A percentile compares a stretch with the other conserved stretches of the same genome.
Conservation (phyloP, 2,797 vertebrate genomes). For the Sebastolobus alascanus region DNA sequence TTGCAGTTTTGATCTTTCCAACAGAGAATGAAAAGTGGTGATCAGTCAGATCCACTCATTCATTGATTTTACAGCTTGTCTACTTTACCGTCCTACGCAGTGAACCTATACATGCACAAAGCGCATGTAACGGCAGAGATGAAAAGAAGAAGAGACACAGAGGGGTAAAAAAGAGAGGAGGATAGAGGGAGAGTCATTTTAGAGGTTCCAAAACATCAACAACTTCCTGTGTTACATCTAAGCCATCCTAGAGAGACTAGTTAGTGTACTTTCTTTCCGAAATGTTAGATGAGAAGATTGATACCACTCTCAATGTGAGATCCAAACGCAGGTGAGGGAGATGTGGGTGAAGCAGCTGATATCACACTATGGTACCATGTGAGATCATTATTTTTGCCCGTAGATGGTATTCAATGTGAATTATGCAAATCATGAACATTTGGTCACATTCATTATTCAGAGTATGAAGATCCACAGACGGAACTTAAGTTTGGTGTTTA, state of each 20-base stretch:
- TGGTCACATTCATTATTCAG: slow-evolving; percentile 29
- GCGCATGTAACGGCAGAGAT: not conserved
- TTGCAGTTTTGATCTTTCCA: slow-evolving; percentile 4
- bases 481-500: not conserved
- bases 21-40: not conserved
- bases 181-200: not conserved
- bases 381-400: not conserved
- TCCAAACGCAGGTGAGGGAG: not conserved
- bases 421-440: slow-evolving; percentile 29
- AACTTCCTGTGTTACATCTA: not conserved
- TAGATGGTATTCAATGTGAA: slow-evolving; percentile 14
- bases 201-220: not conserved
- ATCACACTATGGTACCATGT: not conserved
- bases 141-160: not conserved
- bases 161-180: not conserved
- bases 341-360: not conserved
- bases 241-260: not conserved
- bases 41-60: slow-evolving; percentile 12
- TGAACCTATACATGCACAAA: not conserved
- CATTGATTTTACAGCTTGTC: slow-evolving; percentile 17
- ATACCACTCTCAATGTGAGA: not conserved
- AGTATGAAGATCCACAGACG: not conserved
- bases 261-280: not conserved
- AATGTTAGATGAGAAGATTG: not conserved
- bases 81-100: not conserved